A percentile compares a stretch with the other conserved stretches of the same genome.
Evolutionary conservation across 2,888 invertebrate species (phyloP).

Genomic region (Eupithecia centaureata): DNA sequence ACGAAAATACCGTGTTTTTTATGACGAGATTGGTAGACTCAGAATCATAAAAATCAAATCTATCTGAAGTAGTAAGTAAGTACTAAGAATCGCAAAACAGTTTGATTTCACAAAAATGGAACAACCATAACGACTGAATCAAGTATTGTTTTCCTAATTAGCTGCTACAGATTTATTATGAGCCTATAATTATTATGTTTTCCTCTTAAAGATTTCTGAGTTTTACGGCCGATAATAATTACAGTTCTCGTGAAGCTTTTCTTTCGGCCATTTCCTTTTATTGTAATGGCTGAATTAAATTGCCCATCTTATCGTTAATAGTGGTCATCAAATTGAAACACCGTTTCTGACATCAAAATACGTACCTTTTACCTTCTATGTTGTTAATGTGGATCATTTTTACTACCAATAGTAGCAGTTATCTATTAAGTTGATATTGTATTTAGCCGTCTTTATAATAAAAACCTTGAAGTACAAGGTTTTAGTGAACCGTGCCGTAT

Average conservation of each 20-base stretch:
- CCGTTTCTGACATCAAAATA: constrained; percentile 12
- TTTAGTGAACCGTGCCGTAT: too few species aligned
- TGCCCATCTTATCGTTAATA: constrained; percentile 23
- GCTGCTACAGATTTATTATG: not conserved
- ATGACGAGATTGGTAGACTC: too few species aligned
- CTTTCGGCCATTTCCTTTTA: constrained; percentile 27
- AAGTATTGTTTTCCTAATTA: not conserved
- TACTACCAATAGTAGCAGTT: not conserved
- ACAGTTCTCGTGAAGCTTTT: constrained; percentile 20
- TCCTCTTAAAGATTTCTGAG: constrained; percentile 14
- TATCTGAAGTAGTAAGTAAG: not conserved
- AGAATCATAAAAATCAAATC: not conserved
- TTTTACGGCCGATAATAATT: constrained; percentile 25
- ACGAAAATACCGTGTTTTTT: too few species aligned
- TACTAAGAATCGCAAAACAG: not conserved
- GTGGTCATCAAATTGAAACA: constrained; percentile 21
- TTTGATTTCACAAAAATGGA: not conserved
- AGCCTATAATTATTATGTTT: not conserved
- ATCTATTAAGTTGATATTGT: too few species aligned
- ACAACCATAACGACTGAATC: not conserved
- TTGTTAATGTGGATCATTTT: not conserved
- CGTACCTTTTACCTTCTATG: not conserved
- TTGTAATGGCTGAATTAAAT: constrained; percentile 29
- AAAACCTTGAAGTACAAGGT: too few species aligned
- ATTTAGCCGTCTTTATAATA: not conserved